Conservation (phyloP, 2,888 invertebrate genomes). For the Drosophila barbarae region DNA sequence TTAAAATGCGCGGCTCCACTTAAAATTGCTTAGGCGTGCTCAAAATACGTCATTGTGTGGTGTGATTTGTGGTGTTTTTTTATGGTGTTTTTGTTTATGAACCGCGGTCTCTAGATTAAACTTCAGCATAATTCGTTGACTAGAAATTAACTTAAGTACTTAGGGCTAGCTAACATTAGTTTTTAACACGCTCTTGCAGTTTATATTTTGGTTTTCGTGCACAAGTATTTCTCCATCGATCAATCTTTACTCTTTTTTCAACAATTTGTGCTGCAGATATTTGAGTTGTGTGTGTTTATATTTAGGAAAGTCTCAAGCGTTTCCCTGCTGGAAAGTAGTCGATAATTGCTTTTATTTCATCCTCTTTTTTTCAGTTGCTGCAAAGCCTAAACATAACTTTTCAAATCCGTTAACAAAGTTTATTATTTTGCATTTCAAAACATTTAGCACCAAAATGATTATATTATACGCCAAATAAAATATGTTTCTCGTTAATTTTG, state of each 20-base stretch:
- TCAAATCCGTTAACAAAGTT: conserved; percentile 44
- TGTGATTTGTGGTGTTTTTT: conserved; percentile 3
- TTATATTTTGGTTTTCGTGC: conserved; percentile 37
- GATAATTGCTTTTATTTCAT: conserved; percentile 19
- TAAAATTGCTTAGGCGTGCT: conserved; percentile 60
- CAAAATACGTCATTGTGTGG: conserved; percentile 20
- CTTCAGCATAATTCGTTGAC: conserved; percentile 74
- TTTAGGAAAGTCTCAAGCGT: conserved; percentile 18
- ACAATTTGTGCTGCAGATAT: conserved; percentile 26
- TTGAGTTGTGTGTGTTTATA: conserved; percentile 15
- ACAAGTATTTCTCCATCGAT: conserved; percentile 26
- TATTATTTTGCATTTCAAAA: conserved; percentile 46
- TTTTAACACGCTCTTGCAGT: conserved; percentile 42
- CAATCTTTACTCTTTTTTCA: conserved; percentile 20
- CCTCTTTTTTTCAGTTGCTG: conserved; percentile 49
- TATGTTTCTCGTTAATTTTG: conserved; percentile 41
- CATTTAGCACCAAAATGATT: conserved; percentile 67
- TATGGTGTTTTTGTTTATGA: conserved; percentile 35
- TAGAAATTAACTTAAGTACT: conserved; percentile 73
- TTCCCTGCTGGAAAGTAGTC: conserved; percentile 23
- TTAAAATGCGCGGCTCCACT: conserved; percentile 60
- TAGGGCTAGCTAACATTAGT: conserved; percentile 48
- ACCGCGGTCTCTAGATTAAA: conserved; percentile 40
- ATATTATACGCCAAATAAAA: conserved; percentile 47
- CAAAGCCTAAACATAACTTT: conserved; percentile 56